Evolutionary conservation across 1,140 invertebrate species (phyloP).

Genomic region (Pseudomyrmex cubaensis): DNA sequence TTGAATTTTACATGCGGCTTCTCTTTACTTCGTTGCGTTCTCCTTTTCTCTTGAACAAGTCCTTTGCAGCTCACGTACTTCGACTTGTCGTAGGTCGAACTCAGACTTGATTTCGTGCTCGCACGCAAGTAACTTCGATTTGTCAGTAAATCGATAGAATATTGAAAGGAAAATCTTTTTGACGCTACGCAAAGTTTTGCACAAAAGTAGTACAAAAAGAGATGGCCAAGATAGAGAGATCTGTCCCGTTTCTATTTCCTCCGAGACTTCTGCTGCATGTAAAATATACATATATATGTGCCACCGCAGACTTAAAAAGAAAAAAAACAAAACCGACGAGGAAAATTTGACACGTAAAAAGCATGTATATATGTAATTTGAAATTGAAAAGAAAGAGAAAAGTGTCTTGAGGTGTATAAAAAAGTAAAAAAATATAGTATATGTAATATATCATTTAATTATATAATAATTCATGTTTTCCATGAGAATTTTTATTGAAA

Average conservation of each 20-base stretch:
- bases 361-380: too few species aligned
- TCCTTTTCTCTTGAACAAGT: neutral
- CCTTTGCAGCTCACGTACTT: slow-evolving; percentile 30
- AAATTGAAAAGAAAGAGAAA: too few species aligned
- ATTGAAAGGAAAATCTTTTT: slow-evolving; percentile 36
- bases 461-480: neutral
- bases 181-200: slow-evolving; percentile 16
- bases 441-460: neutral
- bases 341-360: slow-evolving; percentile 13
- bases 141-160: slow-evolving; percentile 30
- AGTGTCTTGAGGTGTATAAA: neutral
- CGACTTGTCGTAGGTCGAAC: slow-evolving; percentile 48
- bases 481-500: neutral
- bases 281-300: neutral
- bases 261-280: slow-evolving; percentile 12
- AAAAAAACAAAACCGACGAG: neutral
- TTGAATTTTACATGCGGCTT: neutral
- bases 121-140: slow-evolving; percentile 32
- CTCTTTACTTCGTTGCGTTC: neutral
- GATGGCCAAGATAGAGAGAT: neutral
- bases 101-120: slow-evolving; percentile 17
- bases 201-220: slow-evolving; percentile 15
- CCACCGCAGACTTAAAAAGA: neutral
- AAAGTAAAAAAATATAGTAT: neutral
- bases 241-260: slow-evolving; percentile 35